Conservation (phyloP, 2,797 vertebrate species). For the Centroberyx gerrardi region DNA sequence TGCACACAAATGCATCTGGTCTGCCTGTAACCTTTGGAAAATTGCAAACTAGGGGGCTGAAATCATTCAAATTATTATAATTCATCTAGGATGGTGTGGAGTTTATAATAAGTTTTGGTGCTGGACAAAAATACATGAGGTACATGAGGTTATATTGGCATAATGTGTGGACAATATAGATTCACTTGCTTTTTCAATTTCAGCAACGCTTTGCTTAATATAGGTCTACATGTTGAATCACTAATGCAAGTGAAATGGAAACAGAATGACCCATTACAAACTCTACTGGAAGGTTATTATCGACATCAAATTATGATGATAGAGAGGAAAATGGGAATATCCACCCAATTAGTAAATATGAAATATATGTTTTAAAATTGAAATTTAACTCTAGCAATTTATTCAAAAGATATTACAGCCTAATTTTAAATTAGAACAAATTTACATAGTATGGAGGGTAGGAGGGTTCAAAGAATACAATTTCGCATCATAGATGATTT, state of each 20-base stretch:
- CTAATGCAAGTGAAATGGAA: neutral
- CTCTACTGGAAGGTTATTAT: neutral
- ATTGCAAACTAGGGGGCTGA: conserved; percentile 62
- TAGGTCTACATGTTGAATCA: neutral
- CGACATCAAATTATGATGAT: neutral
- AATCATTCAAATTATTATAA: conserved; percentile 60
- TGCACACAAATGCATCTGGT: conserved; percentile 68
- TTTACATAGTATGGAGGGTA: too few species aligned
- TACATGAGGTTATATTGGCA: conserved; percentile 5
- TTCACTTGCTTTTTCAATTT: conserved; percentile 30
- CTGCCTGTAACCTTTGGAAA: conserved; percentile 74
- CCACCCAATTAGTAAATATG: too few species aligned
- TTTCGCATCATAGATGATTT: too few species aligned
- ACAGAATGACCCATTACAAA: neutral
- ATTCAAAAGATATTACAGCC: too few species aligned
- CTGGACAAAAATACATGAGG: conserved; percentile 34
- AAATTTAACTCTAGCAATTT: too few species aligned
- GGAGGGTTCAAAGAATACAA: too few species aligned
- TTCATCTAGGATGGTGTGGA: conserved; percentile 33
- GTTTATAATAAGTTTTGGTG: conserved; percentile 46
- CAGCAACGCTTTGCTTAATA: neutral
- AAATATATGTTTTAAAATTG: too few species aligned
- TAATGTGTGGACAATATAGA: neutral
- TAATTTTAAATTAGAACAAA: too few species aligned
- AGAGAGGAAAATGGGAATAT: too few species aligned